Evolutionary conservation across 2,888 invertebrate genomes (phyloP).

Genomic region (Cepaea hortensis): DNA sequence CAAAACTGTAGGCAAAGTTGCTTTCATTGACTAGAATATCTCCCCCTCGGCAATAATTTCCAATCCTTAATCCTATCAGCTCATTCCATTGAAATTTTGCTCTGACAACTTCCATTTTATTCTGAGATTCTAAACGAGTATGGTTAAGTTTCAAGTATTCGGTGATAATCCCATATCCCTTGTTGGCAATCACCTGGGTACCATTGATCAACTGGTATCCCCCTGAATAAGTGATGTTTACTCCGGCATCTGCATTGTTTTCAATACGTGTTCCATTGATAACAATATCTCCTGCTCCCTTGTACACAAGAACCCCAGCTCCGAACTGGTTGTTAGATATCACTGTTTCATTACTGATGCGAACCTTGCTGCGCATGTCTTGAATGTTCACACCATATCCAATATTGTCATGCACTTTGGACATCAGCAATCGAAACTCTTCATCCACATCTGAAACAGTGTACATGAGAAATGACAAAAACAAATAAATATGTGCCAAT

Average conservation of each 20-base stretch:
- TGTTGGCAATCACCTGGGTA: conserved; percentile 89
- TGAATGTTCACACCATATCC: conserved; percentile 96
- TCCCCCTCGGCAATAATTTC: conserved; percentile 88
- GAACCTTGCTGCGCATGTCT: conserved; percentile 90
- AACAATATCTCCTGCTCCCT: conserved; percentile 93
- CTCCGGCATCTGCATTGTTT: conserved; percentile 85
- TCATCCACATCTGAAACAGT: conserved; percentile 58
- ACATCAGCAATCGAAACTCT: conserved; percentile 84
- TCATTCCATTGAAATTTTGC: conserved; percentile 90
- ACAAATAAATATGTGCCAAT: not conserved
- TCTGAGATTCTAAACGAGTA: conserved; percentile 64
- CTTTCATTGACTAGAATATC: conserved; percentile 87
- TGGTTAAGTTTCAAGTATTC: conserved; percentile 70
- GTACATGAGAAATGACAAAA: not conserved
- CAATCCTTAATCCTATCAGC: conserved; percentile 91
- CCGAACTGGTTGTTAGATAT: conserved; percentile 88
- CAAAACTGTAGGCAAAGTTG: conserved; percentile 87
- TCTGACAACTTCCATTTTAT: conserved; percentile 82
- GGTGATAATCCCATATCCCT: conserved; percentile 81
- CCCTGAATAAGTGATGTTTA: conserved; percentile 96
- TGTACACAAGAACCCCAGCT: conserved; percentile 91
- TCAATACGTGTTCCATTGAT: conserved; percentile 92
- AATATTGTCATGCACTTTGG: conserved; percentile 90
- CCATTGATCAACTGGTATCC: conserved; percentile 94
- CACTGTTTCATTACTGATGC: conserved; percentile 86